These are phyloP conservation scores for Pachypanchax playfairii DNA, from an alignment of 2,113 vertebrate species.

Conservation along the genomic window DNA sequence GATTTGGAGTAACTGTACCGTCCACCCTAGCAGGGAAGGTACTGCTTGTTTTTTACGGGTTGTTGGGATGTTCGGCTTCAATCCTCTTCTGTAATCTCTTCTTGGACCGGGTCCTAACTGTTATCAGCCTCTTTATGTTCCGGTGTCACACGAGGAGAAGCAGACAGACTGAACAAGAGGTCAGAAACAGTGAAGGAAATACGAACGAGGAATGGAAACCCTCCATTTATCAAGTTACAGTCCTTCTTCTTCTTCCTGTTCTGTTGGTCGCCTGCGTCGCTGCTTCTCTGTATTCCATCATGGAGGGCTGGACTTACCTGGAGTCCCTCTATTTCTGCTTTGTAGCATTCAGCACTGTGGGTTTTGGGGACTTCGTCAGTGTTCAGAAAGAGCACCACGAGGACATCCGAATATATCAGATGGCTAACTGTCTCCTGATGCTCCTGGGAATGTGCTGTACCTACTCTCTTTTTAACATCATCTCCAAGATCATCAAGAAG, in stretches of 20 bases:
- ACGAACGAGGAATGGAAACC: constrained; percentile 51
- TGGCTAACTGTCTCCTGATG: constrained; percentile 69
- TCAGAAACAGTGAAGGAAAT: background rate
- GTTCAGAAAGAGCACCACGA: constrained; percentile 58
- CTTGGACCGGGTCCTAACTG: constrained; percentile 53
- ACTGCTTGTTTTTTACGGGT: constrained; percentile 73
- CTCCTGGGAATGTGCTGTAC: constrained; percentile 72
- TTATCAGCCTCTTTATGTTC: constrained; percentile 49
- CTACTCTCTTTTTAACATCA: constrained; percentile 69
- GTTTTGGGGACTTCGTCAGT: constrained; percentile 77
- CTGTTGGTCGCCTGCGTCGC: constrained; percentile 59
- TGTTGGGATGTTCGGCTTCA: constrained; percentile 69
- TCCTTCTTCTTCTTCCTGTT: constrained; percentile 56
- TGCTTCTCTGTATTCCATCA: constrained; percentile 70
- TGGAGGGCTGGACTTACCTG: background rate
- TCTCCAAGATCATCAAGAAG: constrained; percentile 71
- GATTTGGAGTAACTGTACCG: constrained; percentile 73
- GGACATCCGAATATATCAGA: constrained; percentile 51
- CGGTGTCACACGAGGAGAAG: constrained; percentile 45
- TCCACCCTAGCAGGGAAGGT: constrained; percentile 62
- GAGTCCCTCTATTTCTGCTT: constrained; percentile 1
- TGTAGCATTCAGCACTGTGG: constrained; percentile 53
- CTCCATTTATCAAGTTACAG: constrained; percentile 58
- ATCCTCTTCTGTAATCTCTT: constrained; percentile 72
- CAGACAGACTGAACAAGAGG: background rate